A percentile compares a stretch with the other conserved stretches of the same genome.
These are phyloP conservation scores for Virgularia gustaviana DNA, from an alignment of 92 coral and sea anemone species.

Conservation along the genomic window DNA sequence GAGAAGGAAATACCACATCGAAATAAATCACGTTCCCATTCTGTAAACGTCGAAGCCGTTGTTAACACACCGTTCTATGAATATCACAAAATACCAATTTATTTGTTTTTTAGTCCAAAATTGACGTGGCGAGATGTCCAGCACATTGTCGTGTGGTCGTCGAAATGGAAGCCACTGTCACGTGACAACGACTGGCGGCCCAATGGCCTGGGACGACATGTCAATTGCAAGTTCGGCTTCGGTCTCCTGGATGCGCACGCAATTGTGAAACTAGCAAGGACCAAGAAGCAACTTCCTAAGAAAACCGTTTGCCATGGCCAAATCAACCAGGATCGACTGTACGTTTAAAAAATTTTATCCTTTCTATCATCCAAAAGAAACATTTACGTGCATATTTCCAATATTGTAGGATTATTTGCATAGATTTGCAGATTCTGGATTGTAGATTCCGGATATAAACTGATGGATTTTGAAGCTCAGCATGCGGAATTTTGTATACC, in stretches of 20 bases:
- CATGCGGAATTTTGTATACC: no score
- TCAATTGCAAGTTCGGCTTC: conserved; percentile 89
- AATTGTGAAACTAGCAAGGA: conserved; percentile 72
- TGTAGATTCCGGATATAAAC: no score
- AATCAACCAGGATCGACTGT: conserved; percentile 93
- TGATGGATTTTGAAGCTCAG: no score
- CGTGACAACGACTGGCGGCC: conserved; percentile 85
- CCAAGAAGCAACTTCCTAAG: conserved; percentile 70
- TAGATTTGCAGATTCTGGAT: no score
- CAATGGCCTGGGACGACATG: conserved; percentile 85
- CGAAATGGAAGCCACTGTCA: conserved; percentile 87
- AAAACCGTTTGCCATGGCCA: conserved; percentile 92
- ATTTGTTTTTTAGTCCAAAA: conserved; percentile 62
- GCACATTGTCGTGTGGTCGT: conserved; percentile 92
- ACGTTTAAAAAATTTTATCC: conserved; percentile 15
- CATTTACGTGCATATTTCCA: background rate
- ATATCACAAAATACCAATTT: background rate
- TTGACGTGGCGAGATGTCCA: conserved; percentile 95
- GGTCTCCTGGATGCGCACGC: conserved; percentile 93
- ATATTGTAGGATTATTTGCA: no score
- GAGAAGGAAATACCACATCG: background rate
- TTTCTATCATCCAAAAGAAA: no score
- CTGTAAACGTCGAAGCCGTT: no score
- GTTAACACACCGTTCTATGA: background rate
- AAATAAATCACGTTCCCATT: background rate